Evolutionary conservation across 2,797 vertebrate genomes (phyloP).

Genomic region (Semotilus atromaculatus): DNA sequence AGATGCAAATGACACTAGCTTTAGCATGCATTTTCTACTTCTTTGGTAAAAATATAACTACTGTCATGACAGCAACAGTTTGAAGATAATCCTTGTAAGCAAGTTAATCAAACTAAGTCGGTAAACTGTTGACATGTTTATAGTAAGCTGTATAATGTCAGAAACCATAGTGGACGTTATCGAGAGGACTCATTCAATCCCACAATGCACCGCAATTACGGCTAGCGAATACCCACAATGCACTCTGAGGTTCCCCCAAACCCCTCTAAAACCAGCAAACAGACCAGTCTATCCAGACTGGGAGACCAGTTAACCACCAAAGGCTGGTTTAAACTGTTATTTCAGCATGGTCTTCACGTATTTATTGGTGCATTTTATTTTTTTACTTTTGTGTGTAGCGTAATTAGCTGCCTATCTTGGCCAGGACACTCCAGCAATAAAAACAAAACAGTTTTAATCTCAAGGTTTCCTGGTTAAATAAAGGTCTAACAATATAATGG

Average conservation of each 20-base stretch:
- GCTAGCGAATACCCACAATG: too few relatives aligned
- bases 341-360: neutral
- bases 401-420: neutral
- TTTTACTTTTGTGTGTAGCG: neutral
- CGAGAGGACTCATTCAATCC: neutral
- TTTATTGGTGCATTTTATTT: neutral
- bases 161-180: neutral
- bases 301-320: conserved; percentile 41
- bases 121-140: conserved; percentile 1
- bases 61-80: neutral
- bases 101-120: neutral
- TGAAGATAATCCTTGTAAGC: neutral
- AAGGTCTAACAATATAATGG: conserved; percentile 32
- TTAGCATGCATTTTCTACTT: neutral
- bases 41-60: neutral
- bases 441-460: neutral
- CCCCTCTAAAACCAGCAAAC: neutral
- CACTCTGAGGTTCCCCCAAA: neutral
- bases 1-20: neutral
- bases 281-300: neutral
- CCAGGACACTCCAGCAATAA: neutral
- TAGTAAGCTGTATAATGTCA: neutral
- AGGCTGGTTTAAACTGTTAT: neutral
- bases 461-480: neutral
- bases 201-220: neutral